A percentile compares a stretch with the other conserved stretches of the same genome.
Evolutionary conservation across 2,888 invertebrate genomes (phyloP).

Genomic region (Lasioglossum zephyrum): DNA sequence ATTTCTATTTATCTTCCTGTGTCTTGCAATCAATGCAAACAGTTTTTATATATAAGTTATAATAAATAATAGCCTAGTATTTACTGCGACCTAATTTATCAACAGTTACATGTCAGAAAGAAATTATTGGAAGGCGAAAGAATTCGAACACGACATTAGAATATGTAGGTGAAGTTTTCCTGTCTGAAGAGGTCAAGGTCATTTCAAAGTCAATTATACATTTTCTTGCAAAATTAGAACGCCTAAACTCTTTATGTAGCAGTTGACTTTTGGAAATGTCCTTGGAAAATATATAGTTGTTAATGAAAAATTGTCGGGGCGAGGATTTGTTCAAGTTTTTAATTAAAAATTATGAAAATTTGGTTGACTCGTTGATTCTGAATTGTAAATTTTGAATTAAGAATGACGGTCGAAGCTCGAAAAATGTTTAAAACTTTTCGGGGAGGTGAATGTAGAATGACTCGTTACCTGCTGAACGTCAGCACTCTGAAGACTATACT

Average conservation of each 20-base stretch:
- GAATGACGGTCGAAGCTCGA: neutral
- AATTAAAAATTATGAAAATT: neutral
- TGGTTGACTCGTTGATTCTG: neutral
- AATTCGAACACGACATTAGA: neutral
- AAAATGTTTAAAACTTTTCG: neutral
- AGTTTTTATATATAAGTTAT: too few species aligned
- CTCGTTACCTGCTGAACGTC: constrained; percentile 80
- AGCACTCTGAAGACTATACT: constrained; percentile 79
- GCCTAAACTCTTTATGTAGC: neutral
- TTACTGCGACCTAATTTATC: neutral
- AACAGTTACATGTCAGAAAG: neutral
- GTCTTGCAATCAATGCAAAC: too few species aligned
- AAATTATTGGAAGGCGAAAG: neutral
- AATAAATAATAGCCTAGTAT: neutral
- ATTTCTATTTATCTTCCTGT: too few species aligned
- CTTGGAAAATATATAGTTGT: neutral
- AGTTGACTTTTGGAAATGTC: neutral
- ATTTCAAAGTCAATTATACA: neutral
- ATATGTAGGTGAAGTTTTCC: constrained; percentile 7
- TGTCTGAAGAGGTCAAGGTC: constrained; percentile 16
- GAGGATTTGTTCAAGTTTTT: neutral
- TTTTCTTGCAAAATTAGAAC: neutral
- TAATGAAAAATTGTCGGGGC: neutral
- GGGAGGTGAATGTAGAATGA: neutral
- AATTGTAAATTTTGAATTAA: neutral